phyloP scores from a whole-genome alignment of 2,113 vertebrate genomes.

The Chaetodon trifascialis region DNA sequence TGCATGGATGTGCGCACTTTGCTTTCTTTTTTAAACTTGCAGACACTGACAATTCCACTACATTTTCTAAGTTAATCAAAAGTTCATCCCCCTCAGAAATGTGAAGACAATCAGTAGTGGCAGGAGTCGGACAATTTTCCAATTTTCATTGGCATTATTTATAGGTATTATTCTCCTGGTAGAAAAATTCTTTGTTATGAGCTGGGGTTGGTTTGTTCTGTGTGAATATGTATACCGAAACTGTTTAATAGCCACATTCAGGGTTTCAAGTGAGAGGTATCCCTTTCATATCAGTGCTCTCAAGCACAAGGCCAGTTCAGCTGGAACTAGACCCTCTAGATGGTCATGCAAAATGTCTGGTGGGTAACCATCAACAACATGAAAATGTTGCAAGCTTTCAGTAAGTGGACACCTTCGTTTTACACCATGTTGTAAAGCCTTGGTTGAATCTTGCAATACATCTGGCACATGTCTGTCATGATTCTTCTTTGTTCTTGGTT shows the following conservation, averaged over 20 bases:
- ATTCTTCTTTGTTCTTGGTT: constrained; percentile 33
- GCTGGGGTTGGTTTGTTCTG: constrained; percentile 25
- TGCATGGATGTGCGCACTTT: too few relatives aligned
- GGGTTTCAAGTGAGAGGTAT: background rate
- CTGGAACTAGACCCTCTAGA: constrained; percentile 15
- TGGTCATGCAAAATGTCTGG: constrained; percentile 33
- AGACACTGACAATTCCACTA: background rate
- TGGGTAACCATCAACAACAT: constrained; percentile 1
- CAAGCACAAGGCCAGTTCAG: constrained; percentile 19
- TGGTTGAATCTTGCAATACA: background rate
- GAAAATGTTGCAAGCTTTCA: constrained; percentile 46
- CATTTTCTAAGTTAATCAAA: background rate
- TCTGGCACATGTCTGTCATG: constrained; percentile 40
- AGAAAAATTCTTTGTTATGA: constrained; percentile 30
- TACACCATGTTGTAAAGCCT: constrained; percentile 5
- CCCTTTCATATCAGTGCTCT: constrained; percentile 33
- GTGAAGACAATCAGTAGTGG: constrained; percentile 27
- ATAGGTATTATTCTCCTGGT: background rate
- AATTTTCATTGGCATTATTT: constrained; percentile 35
- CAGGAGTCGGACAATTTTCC: constrained; percentile 17
- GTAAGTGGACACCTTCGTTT: background rate
- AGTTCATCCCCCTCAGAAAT: background rate
- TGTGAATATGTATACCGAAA: constrained; percentile 25
- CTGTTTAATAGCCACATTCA: constrained; percentile 40
- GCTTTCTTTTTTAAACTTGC: too few relatives aligned